Base-by-base conservation (phyloP, 2,797 vertebrate species). In the Sebastes kiyomatsui region DNA sequence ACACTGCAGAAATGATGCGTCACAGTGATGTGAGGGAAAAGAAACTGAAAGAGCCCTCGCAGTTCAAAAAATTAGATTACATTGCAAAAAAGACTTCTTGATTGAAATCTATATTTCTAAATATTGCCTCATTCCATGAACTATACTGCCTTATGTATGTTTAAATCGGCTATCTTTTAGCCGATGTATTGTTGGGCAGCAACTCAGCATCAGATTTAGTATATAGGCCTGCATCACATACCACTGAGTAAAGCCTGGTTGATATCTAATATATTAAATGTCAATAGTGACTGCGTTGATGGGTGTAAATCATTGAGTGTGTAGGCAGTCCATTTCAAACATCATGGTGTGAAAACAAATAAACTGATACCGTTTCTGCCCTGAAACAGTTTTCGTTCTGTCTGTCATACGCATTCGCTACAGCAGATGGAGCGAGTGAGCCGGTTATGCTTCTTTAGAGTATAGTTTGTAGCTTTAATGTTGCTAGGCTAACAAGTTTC, bases 1-100 rank as follows among this genome's bases (percentile, higher is more conserved):
- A 49, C 32, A 4, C 56, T 66, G 58, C 49, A 72, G 52, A 81
- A 75, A 77, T 59, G 49, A 56, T 70, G 70, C 60, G n/a, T 78
- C 46, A 72, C 55, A 82, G n/a, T 64, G 33, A 71, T 30, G 12
- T 55, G 61, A 61, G 32, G 10, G 23, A 62, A 32, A 68, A n/a
- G 33, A 77, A 32, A 77, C 12, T 61, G 5, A 52, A 49, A 65
- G 4, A 54, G 12, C 18, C 49, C 18, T 66, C 55, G 61, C 27
- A 2, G 7, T 11, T 30, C 11, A 35, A 23, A 60, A 69, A 73
- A 49, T 14, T 0, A 23, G 5, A 69, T 32, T 7, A 54, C 3
- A 54, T 49, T 9, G 27, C 4, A 32, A 28, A 13, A 38, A 12
- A 16, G 33, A 54, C 25, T 25, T 7, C 5, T 25, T 32, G 7